A percentile compares a stretch with the other conserved stretches of the same genome.
Evolutionary conservation across 2,113 vertebrate species (phyloP).

Genomic region (Boleophthalmus pectinirostris): DNA sequence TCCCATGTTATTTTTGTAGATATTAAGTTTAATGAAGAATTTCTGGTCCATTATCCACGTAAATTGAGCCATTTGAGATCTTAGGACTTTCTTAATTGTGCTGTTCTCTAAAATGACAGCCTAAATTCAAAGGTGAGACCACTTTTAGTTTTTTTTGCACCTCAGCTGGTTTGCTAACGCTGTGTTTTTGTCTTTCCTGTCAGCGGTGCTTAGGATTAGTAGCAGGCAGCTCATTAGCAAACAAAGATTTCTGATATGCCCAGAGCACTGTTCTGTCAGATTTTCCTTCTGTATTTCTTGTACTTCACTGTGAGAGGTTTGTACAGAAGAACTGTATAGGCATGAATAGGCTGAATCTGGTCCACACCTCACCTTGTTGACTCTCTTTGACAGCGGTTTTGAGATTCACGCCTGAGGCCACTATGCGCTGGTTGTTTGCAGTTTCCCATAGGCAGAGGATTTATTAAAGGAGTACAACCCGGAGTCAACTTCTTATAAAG

Average conservation of each 20-base stretch:
- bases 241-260: slow-evolving; percentile 28
- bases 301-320: not conserved
- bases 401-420: slow-evolving; percentile 21
- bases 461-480: slow-evolving; percentile 22
- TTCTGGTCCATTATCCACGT: not conserved
- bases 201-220: slow-evolving; percentile 7
- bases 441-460: slow-evolving; percentile 26
- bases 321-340: not conserved
- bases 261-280: slow-evolving; percentile 10
- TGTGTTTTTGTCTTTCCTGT: slow-evolving; percentile 31
- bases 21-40: not conserved
- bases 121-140: slow-evolving; percentile 26
- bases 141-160: slow-evolving; percentile 24
- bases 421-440: slow-evolving; percentile 2
- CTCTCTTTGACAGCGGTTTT: slow-evolving; percentile 15
- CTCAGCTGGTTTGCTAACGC: slow-evolving; percentile 15
- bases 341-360: slow-evolving; percentile 15
- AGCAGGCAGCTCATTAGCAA: slow-evolving; percentile 30
- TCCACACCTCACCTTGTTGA: slow-evolving; percentile 12
- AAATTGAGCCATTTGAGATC: not conserved
- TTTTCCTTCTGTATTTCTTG: not conserved
- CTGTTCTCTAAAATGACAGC: slow-evolving; percentile 26
- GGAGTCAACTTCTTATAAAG: slow-evolving; percentile 3
- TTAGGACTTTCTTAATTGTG: slow-evolving; percentile 10
- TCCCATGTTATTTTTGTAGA: not conserved